phyloP scores from a whole-genome alignment of 2,113 vertebrate genomes.

The Dromiciops gliroides region DNA sequence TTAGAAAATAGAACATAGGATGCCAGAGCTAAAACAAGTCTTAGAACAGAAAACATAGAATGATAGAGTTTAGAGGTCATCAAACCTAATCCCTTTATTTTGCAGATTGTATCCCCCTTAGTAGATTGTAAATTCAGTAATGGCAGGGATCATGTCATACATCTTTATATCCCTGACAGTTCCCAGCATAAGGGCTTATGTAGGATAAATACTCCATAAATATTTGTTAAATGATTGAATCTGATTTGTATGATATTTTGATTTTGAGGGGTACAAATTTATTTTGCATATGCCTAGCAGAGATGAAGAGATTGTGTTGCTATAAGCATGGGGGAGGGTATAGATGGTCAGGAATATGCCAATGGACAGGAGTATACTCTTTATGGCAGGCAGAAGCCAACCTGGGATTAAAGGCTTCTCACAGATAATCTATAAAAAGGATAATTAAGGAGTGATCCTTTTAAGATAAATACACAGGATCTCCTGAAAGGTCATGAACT shows the following conservation, averaged over 20 bases:
- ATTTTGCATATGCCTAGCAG: not conserved
- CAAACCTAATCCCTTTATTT: no score
- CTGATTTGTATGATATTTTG: not conserved
- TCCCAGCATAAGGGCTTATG: no score
- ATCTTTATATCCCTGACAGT: no score
- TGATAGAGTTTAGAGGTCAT: no score
- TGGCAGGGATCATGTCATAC: no score
- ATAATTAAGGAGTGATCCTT: not conserved
- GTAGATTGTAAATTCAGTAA: no score
- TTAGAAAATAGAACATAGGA: no score
- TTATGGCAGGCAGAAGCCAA: not conserved
- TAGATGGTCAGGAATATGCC: not conserved
- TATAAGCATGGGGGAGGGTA: not conserved
- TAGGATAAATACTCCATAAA: not conserved
- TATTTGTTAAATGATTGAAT: not conserved
- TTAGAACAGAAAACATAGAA: no score
- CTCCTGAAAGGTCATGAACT: not conserved
- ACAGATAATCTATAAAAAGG: not conserved
- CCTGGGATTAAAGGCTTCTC: not conserved
- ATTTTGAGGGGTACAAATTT: not conserved
- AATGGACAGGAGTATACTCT: not conserved
- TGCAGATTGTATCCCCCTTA: no score
- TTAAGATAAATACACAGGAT: not conserved
- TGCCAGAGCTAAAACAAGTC: no score
- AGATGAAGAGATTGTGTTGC: not conserved